These are phyloP conservation scores for Tympanoctomys barrerae DNA, from an alignment of 2,797 vertebrate species.

Conservation along the genomic window DNA sequence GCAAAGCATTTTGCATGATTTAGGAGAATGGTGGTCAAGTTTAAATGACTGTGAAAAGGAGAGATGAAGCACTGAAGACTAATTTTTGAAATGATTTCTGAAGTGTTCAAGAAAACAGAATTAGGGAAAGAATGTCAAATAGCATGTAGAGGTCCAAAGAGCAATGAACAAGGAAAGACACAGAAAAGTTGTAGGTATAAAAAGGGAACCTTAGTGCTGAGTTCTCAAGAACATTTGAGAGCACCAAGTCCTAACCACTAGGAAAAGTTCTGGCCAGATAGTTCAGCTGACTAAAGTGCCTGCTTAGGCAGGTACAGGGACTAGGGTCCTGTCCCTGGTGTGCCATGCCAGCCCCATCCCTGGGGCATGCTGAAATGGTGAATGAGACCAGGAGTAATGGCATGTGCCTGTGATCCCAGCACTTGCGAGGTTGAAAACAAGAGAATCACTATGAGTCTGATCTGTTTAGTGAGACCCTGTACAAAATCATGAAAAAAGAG, in stretches of 20 bases:
- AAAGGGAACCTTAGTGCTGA: not conserved
- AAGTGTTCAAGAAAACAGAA: constrained; percentile 1
- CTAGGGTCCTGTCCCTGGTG: too few relatives aligned
- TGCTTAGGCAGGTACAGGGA: too few relatives aligned
- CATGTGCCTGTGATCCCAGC: too few relatives aligned
- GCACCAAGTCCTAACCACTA: not conserved
- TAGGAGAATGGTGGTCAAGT: not conserved
- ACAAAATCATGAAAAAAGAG: not conserved
- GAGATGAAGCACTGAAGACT: not conserved
- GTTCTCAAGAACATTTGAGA: not conserved
- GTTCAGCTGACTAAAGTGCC: too few relatives aligned
- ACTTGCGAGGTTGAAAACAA: too few relatives aligned
- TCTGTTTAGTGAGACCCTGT: not conserved
- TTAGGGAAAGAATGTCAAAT: not conserved
- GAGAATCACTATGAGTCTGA: too few relatives aligned
- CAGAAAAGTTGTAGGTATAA: not conserved
- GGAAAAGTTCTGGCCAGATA: not conserved
- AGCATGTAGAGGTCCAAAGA: not conserved
- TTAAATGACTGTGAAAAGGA: not conserved
- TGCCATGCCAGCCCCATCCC: too few relatives aligned
- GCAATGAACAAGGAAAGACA: not conserved
- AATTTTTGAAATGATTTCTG: not conserved
- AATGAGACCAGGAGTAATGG: too few relatives aligned
- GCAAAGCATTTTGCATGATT: not conserved
- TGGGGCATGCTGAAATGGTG: too few relatives aligned